These are phyloP conservation scores for Eurystomus glaucurus DNA, from an alignment of 2,797 vertebrate genomes.

Conservation along the genomic window DNA sequence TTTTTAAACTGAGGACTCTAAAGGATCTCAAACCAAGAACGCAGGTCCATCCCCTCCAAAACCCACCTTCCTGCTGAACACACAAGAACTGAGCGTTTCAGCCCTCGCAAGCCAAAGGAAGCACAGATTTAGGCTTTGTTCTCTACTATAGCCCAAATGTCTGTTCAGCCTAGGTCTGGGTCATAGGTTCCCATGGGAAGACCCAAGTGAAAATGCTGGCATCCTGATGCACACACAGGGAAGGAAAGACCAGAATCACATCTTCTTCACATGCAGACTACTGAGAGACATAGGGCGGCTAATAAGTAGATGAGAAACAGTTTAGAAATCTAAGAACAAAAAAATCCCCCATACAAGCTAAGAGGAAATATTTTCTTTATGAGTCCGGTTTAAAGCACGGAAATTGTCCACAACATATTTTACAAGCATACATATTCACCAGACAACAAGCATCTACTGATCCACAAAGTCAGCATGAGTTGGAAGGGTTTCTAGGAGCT, in stretches of 20 bases:
- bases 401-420: not conserved
- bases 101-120: not conserved
- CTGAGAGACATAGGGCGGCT: not conserved
- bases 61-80: not conserved
- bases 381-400: not conserved
- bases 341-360: not conserved
- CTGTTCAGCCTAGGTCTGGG: not conserved
- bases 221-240: not conserved
- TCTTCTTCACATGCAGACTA: not conserved
- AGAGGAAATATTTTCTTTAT: not conserved
- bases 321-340: not conserved
- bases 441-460: not conserved
- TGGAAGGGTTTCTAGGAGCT: slow-evolving; percentile 19
- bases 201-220: not conserved
- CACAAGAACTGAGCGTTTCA: not conserved
- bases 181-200: not conserved
- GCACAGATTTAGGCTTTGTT: not conserved
- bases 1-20: not conserved
- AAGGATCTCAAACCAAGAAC: not conserved
- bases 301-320: not conserved
- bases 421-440: not conserved
- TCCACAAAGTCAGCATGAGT: not conserved
- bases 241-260: not conserved
- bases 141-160: not conserved
- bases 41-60: not conserved